Base-by-base conservation (phyloP, 2,797 vertebrate genomes). In the Bryconaethiops microstoma region DNA sequence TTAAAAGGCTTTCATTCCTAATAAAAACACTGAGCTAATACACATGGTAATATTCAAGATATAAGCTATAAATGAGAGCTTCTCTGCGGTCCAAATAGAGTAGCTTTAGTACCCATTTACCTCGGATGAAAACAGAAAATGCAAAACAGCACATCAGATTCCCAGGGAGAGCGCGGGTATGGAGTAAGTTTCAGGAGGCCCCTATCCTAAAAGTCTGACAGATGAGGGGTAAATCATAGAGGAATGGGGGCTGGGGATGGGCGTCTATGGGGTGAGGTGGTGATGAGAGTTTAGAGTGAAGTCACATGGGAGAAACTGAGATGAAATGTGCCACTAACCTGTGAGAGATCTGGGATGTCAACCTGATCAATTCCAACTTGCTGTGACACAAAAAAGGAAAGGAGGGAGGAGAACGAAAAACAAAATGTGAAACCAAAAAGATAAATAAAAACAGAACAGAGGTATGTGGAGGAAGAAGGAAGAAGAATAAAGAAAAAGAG, bases 291-390 rank as follows among this genome's bases (percentile, higher is more conserved):
- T 65, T 91, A 85, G 89, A 91, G 93, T 93, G 90, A 93, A 94
- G 91, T 92, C 85, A 79, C 19, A 82, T 79, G 70, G 80, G 45
- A 90, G 91, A 91, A 95, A 95, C 93, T 90, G 93, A 93, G 91
- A 94, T 91, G 91, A 95, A 91, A 93, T 90, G 91, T 91, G 91
- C 88, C 92, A 98, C 97, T 97, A 94, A 99, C 97, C 97, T 98
- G 96, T 95, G 95, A 96, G 93, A 99, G 94, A 95, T 97, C 94
- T 90, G 96, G 97, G 96, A 97, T 97, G 94, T 96, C 94, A 92
- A 95, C 96, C 94, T 95, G 95, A 95, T 97, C 96, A 94, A 99
- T 96, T 95, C 97, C 97, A 95, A 97, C 96, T 97, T 96, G 96
- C 98, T 99, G 94, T 93, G 93, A 97, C 95, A 96, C 92, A 96